A percentile compares a stretch with the other conserved stretches of the same genome.
These are phyloP conservation scores for Sceliomorpha sp. DNA, from an alignment of 2,888 invertebrate species.

Conservation along the genomic window DNA sequence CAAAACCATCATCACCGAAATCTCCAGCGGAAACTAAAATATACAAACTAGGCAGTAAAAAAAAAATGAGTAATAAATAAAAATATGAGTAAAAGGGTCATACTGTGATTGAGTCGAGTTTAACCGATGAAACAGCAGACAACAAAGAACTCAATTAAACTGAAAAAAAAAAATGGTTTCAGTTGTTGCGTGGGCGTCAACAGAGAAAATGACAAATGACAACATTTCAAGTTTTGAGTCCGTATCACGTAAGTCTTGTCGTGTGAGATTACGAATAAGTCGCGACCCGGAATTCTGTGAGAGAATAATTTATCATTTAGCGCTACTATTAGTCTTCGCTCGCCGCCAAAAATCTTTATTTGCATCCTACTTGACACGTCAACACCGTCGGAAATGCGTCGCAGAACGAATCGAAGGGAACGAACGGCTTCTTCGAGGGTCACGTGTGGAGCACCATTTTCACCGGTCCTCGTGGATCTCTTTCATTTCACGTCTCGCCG, in stretches of 20 bases:
- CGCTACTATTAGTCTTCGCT: slow-evolving; percentile 49
- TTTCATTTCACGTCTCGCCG: neutral
- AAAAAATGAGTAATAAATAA: no score
- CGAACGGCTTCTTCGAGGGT: slow-evolving; percentile 21
- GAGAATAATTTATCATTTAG: slow-evolving; percentile 52
- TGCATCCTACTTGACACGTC: slow-evolving; percentile 67
- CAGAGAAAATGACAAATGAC: slow-evolving; percentile 50
- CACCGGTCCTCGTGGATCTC: neutral
- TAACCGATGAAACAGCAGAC: slow-evolving; percentile 40
- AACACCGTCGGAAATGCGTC: slow-evolving; percentile 48
- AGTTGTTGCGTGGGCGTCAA: slow-evolving; percentile 31
- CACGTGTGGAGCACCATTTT: slow-evolving; percentile 25
- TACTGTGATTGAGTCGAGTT: no score
- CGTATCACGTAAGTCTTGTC: slow-evolving; percentile 49
- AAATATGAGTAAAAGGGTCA: no score
- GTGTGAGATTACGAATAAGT: slow-evolving; percentile 48
- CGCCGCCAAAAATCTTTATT: slow-evolving; percentile 69
- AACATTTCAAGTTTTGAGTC: slow-evolving; percentile 49
- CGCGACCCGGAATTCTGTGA: slow-evolving; percentile 57
- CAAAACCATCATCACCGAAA: no score
- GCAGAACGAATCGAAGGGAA: slow-evolving; percentile 54
- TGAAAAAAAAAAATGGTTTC: slow-evolving; percentile 33
- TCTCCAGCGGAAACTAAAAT: no score
- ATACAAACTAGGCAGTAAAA: no score
- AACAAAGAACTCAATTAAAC: slow-evolving; percentile 50